These are phyloP conservation scores for Acrocephalus arundinaceus DNA, from an alignment of 2,113 vertebrate species.

Conservation along the genomic window DNA sequence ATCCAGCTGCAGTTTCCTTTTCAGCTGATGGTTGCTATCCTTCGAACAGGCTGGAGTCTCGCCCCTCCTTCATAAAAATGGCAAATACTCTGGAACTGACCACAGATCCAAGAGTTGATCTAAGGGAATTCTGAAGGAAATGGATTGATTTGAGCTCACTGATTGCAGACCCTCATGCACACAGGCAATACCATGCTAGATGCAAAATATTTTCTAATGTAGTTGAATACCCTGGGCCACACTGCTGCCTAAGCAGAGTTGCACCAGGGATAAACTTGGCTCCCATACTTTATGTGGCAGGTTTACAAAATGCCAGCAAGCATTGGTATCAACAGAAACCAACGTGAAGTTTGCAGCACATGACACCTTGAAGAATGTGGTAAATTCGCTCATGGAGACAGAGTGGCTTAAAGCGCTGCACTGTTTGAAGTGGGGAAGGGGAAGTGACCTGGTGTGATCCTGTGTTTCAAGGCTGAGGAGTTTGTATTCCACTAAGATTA, in stretches of 20 bases:
- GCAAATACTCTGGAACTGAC: neutral
- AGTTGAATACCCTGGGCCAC: neutral
- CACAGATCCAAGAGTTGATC: neutral
- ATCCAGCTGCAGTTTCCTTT: neutral
- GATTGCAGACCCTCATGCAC: neutral
- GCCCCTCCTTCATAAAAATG: neutral
- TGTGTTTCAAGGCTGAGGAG: slow-evolving; percentile 4
- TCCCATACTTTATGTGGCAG: neutral
- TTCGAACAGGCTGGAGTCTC: neutral
- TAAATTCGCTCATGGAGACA: neutral
- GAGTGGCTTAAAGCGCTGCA: neutral
- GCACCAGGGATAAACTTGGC: neutral
- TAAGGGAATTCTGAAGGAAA: neutral
- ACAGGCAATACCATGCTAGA: fast-evolving
- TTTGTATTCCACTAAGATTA: slow-evolving; percentile 40
- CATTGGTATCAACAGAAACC: neutral
- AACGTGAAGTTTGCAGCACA: neutral
- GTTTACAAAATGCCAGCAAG: slow-evolving; percentile 29
- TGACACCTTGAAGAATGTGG: slow-evolving; percentile 38
- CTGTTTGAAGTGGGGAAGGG: slow-evolving; percentile 55
- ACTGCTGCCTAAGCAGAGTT: neutral
- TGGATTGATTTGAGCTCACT: neutral
- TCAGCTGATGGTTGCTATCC: fast-evolving
- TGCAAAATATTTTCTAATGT: neutral
- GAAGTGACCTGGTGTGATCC: slow-evolving; percentile 65